Evolutionary conservation across 2,113 vertebrate species (phyloP).

Genomic region (Spilogale gracilis): DNA sequence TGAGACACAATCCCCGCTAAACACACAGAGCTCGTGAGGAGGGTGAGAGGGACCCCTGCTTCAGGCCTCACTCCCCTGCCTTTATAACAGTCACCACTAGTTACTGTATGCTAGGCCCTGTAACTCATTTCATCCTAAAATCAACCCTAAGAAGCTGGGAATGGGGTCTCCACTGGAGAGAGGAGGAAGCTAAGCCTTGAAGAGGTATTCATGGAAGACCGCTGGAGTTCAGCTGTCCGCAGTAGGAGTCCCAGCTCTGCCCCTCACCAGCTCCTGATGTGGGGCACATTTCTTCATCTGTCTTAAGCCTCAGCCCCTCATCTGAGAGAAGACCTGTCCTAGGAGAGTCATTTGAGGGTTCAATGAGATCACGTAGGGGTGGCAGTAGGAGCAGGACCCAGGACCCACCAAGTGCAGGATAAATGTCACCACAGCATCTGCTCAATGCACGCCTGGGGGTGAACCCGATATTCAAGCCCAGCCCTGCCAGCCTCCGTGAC

Average conservation of each 20-base stretch:
- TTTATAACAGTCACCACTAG: background rate
- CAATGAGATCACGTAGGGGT: background rate
- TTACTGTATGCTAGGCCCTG: background rate
- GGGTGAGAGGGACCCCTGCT: accelerated
- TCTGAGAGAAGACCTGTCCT: background rate
- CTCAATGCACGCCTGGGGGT: background rate
- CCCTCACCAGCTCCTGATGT: background rate
- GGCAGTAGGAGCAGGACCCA: background rate
- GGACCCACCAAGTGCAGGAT: background rate
- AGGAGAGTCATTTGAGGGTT: background rate
- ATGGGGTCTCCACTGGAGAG: background rate
- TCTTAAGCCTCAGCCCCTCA: background rate
- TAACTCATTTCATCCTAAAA: background rate
- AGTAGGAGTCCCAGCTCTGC: background rate
- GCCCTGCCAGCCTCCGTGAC: background rate
- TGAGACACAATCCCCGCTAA: background rate
- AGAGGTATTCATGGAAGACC: background rate
- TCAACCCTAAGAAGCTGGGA: background rate
- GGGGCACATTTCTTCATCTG: background rate
- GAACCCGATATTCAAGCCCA: background rate
- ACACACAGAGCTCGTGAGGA: background rate
- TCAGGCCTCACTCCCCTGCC: background rate
- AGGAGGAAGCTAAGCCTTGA: background rate
- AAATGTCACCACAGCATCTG: background rate
- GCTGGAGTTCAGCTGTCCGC: background rate